These are phyloP conservation scores for Beris morrisii DNA, from an alignment of 2,888 invertebrate species.

Conservation along the genomic window DNA sequence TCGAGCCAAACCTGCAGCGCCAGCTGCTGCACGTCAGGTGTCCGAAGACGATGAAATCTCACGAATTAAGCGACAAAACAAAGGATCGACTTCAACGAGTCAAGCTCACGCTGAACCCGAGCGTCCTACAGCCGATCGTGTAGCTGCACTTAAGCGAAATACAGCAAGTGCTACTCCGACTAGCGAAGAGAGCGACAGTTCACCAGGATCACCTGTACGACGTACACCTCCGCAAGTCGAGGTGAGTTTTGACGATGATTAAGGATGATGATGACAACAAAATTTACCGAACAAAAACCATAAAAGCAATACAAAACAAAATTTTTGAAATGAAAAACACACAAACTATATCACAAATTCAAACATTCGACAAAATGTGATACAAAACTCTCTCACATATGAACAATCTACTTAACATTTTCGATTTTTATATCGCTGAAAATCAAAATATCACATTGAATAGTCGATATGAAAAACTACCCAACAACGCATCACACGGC, in stretches of 20 bases:
- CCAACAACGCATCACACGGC: background rate
- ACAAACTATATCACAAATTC: no score
- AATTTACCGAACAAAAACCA: no score
- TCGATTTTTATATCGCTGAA: conserved; percentile 2
- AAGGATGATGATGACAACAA: conserved; percentile 7
- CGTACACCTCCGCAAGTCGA: conserved; percentile 74
- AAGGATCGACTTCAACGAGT: conserved; percentile 66
- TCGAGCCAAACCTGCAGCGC: conserved; percentile 57
- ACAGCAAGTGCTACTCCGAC: conserved; percentile 47
- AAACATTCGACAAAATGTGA: no score
- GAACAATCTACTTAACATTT: no score
- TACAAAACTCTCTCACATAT: no score
- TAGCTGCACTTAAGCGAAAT: conserved; percentile 55
- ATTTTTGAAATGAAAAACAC: no score
- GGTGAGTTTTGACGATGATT: conserved; percentile 64
- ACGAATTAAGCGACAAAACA: conserved; percentile 84
- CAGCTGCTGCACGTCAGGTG: conserved; percentile 72
- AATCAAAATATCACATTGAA: conserved; percentile 5
- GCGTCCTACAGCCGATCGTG: conserved; percentile 58
- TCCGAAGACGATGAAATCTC: conserved; percentile 91
- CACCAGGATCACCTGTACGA: conserved; percentile 64
- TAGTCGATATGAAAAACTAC: conserved; percentile 14
- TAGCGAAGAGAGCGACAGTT: conserved; percentile 63
- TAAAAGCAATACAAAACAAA: no score
- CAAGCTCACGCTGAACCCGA: conserved; percentile 59